Conservation (phyloP, 2,888 invertebrate genomes). For the Cordylochernes scorpioides region DNA sequence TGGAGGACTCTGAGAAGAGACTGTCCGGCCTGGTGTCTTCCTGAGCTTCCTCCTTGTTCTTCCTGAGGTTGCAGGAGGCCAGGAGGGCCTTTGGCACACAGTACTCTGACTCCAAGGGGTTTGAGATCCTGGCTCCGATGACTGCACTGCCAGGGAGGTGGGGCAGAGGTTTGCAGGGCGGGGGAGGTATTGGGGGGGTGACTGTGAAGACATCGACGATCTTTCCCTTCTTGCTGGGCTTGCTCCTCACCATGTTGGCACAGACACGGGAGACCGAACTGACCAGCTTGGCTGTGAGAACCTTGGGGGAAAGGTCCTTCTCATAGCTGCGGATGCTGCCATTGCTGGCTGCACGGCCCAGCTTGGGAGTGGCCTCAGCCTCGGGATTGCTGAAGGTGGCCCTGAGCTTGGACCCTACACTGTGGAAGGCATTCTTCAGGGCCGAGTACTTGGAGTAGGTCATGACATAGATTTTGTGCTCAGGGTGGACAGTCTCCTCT, state of each 20-base stretch:
- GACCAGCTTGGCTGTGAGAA: background rate
- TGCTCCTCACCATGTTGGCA: background rate
- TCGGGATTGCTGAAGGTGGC: too few species aligned
- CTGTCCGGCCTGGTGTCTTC: constrained; percentile 18
- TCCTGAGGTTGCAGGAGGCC: background rate
- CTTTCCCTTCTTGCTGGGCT: background rate
- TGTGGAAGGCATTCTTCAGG: constrained; percentile 18
- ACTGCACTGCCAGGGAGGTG: constrained; percentile 1
- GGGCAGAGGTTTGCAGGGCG: background rate
- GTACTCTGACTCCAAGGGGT: constrained; percentile 36
- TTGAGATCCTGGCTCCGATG: constrained; percentile 54
- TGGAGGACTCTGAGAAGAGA: constrained; percentile 30
- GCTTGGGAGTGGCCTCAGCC: too few species aligned
- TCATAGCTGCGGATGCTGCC: background rate
- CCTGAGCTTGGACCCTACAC: constrained; percentile 16
- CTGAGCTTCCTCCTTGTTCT: background rate
- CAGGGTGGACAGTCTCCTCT: too few species aligned
- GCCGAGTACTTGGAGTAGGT: constrained; percentile 25
- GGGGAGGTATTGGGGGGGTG: background rate
- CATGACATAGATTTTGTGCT: constrained; percentile 44
- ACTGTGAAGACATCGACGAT: too few species aligned
- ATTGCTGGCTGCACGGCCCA: background rate
- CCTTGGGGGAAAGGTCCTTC: background rate
- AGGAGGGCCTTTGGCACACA: constrained; percentile 28
- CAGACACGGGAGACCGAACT: background rate